A percentile compares a stretch with the other conserved stretches of the same genome.
These are phyloP conservation scores for Hyles euphorbiae DNA, from an alignment of 1,140 invertebrate genomes.

Conservation along the genomic window DNA sequence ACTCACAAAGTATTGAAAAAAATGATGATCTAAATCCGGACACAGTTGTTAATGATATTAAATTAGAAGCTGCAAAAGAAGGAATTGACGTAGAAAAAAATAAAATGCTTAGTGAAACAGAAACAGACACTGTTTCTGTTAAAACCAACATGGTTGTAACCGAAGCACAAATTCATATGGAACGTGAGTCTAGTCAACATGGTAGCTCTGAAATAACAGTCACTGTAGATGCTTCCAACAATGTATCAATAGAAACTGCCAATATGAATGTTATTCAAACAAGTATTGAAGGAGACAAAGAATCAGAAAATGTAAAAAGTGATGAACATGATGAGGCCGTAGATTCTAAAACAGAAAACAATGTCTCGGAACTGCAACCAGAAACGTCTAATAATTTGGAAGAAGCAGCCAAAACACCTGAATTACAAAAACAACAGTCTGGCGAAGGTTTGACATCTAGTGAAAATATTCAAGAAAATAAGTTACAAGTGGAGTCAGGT, in stretches of 20 bases:
- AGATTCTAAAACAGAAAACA: background rate
- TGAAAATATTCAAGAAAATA: too few relatives aligned
- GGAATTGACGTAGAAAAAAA: constrained; percentile 46
- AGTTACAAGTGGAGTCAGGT: too few relatives aligned
- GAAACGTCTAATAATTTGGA: background rate
- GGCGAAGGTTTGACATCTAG: background rate
- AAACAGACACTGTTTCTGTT: constrained; percentile 67
- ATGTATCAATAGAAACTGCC: constrained; percentile 53
- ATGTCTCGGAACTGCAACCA: background rate
- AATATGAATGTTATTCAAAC: constrained; percentile 50
- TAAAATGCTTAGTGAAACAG: constrained; percentile 65
- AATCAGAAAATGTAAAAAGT: constrained; percentile 8
- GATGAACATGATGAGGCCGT: background rate
- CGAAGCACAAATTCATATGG: constrained; percentile 74
- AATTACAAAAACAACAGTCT: background rate
- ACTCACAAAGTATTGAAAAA: constrained; percentile 29
- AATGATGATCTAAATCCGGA: constrained; percentile 27
- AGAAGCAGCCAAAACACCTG: background rate
- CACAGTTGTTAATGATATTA: constrained; percentile 37
- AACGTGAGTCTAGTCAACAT: constrained; percentile 57
- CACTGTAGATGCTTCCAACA: constrained; percentile 58
- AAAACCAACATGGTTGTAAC: constrained; percentile 71
- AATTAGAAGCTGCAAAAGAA: constrained; percentile 39
- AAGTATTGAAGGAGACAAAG: constrained; percentile 24
- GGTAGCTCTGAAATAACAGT: constrained; percentile 58